These are phyloP conservation scores for Cheilosia grossa DNA, from an alignment of 2,888 invertebrate species.

Conservation along the genomic window DNA sequence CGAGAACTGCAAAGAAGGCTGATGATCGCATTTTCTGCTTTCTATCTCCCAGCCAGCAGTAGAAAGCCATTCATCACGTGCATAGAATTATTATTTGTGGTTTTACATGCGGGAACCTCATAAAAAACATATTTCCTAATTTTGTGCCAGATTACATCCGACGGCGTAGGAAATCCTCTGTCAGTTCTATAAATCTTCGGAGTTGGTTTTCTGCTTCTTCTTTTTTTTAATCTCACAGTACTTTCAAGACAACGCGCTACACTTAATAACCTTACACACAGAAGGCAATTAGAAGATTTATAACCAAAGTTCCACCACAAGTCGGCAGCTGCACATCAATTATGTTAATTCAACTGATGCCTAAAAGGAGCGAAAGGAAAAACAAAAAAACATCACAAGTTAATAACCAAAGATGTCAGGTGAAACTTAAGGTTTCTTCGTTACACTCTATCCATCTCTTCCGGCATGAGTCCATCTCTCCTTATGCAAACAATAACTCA, in stretches of 20 bases:
- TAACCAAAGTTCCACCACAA: conserved; percentile 23
- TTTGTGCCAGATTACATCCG: background rate
- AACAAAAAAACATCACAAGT: conserved; percentile 31
- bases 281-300: conserved; percentile 47
- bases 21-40: no score
- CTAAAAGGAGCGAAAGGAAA: background rate
- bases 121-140: conserved; percentile 6
- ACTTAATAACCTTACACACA: conserved; percentile 7
- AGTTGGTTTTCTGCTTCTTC: background rate
- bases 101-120: background rate
- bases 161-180: background rate
- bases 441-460: conserved; percentile 1
- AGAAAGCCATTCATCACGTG: background rate
- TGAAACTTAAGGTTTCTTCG: conserved; percentile 21
- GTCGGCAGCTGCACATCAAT: conserved; percentile 51
- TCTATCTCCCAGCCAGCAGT: background rate
- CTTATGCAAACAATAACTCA: conserved; percentile 57
- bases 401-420: conserved; percentile 54
- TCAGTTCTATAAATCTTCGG: conserved; percentile 23
- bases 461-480: background rate
- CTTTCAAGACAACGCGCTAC: background rate
- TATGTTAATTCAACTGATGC: conserved; percentile 42
- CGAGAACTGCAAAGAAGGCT: no score
- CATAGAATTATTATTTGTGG: background rate
- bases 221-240: background rate